Conservation (phyloP, 2,113 vertebrate species). For the Chionomys nivalis region DNA sequence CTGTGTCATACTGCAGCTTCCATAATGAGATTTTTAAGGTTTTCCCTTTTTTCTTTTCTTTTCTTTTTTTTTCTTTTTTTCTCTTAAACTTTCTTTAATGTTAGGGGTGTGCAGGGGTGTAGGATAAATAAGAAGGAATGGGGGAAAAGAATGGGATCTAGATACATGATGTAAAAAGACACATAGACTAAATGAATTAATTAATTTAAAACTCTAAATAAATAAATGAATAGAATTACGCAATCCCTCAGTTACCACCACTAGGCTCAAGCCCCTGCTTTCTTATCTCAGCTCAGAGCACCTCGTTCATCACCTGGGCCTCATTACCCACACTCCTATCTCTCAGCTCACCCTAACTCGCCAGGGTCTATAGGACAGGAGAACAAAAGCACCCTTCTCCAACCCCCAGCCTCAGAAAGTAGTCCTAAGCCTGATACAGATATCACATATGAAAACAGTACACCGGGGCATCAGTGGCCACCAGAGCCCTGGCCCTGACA, state of each 20-base stretch:
- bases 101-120: background rate
- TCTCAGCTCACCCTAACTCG: background rate
- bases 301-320: background rate
- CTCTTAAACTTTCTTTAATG: background rate
- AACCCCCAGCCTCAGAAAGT: conserved; percentile 27
- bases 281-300: background rate
- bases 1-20: background rate
- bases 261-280: background rate
- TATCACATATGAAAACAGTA: conserved; percentile 8
- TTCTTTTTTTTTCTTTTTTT: background rate
- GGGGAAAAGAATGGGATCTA: background rate
- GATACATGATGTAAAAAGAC: background rate
- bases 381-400: background rate
- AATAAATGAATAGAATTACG: background rate
- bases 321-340: background rate
- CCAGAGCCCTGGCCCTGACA: too few relatives aligned
- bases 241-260: background rate
- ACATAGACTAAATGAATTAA: background rate
- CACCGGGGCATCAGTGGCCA: background rate
- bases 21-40: background rate
- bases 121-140: background rate
- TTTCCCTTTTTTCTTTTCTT: background rate
- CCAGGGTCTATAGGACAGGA: background rate
- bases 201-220: background rate
- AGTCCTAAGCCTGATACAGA: background rate